Evolutionary conservation across 2,888 invertebrate genomes (phyloP).

Genomic region (Rambutsinella grinnellia): DNA sequence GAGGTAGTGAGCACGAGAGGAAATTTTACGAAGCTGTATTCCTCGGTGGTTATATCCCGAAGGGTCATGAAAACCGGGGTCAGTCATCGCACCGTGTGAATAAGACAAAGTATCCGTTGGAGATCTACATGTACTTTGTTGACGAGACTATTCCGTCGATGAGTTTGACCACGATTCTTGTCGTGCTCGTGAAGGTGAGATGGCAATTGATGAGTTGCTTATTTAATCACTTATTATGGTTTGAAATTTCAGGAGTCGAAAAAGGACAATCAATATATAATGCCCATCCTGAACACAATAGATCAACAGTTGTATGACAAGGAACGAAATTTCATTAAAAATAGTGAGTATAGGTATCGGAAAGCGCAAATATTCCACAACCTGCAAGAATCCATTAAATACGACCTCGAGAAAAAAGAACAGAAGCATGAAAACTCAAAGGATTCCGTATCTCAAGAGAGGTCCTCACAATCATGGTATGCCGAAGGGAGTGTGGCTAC

Average conservation of each 20-base stretch:
- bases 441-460: not conserved
- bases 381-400: not conserved
- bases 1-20: conserved; percentile 24
- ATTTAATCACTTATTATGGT: not conserved
- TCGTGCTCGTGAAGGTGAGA: conserved; percentile 44
- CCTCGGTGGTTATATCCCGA: conserved; percentile 23
- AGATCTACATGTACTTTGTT: conserved; percentile 56
- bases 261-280: conserved; percentile 12
- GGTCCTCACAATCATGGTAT: too few relatives aligned
- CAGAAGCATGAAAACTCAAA: not conserved
- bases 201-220: conserved; percentile 1
- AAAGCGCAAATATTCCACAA: conserved; percentile 20
- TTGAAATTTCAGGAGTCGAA: conserved; percentile 9
- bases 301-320: conserved; percentile 2
- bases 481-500: not conserved
- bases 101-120: conserved; percentile 52
- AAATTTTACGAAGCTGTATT: conserved; percentile 54
- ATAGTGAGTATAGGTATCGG: not conserved
- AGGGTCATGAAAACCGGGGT: not conserved
- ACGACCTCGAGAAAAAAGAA: not conserved
- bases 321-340: conserved; percentile 12
- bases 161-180: conserved; percentile 34
- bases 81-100: conserved; percentile 44
- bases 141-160: conserved; percentile 38
- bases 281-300: conserved; percentile 13